phyloP scores from a whole-genome alignment of 2,113 vertebrate species.

The Aplodontia rufa region DNA sequence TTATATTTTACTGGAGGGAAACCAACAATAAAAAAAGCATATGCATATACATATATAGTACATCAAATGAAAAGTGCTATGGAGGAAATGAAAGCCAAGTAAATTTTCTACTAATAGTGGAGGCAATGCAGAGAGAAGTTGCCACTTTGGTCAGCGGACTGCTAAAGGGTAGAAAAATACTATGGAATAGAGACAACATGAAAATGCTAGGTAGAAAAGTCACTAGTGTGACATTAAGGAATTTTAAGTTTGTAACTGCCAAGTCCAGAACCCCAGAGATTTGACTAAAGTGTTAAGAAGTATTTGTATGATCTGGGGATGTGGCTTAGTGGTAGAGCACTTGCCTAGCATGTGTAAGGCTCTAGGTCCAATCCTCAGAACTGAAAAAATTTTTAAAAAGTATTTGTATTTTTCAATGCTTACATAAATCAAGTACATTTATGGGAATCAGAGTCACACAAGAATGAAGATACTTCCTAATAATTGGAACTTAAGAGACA shows the following conservation, averaged over 20 bases:
- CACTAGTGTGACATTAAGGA: neutral
- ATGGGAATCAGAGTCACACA: neutral
- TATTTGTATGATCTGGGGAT: too few species aligned
- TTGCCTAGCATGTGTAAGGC: too few species aligned
- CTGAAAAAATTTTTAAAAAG: too few species aligned
- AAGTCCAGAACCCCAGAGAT: neutral
- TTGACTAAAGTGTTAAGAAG: neutral
- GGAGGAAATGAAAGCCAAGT: neutral
- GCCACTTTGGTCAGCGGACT: fast-evolving
- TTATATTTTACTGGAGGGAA: neutral
- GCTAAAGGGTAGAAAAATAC: neutral
- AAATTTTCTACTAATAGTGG: neutral
- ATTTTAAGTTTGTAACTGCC: neutral
- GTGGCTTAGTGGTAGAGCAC: too few species aligned
- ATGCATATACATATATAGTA: neutral
- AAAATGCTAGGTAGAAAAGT: neutral
- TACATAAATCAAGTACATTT: neutral
- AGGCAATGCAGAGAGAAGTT: neutral
- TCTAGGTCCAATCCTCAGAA: too few species aligned
- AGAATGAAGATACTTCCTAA: neutral
- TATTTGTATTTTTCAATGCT: neutral
- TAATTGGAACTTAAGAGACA: neutral
- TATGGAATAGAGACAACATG: neutral
- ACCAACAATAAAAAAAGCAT: neutral
- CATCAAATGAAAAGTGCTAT: neutral